These are phyloP conservation scores for Grammomys surdaster DNA, from an alignment of 2,113 vertebrate genomes.

Conservation along the genomic window DNA sequence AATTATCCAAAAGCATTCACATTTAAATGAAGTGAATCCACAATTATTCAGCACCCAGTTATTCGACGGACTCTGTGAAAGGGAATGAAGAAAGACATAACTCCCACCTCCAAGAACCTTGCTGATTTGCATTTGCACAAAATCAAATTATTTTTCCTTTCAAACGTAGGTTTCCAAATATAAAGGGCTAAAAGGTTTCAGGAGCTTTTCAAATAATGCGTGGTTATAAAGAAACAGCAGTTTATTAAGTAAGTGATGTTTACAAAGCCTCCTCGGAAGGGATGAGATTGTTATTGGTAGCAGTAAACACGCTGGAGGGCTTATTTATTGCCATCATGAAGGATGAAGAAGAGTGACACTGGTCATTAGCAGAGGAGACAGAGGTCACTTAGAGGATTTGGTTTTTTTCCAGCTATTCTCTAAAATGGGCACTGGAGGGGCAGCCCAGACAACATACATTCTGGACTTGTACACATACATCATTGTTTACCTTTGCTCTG, in stretches of 20 bases:
- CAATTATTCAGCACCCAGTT: constrained; percentile 50
- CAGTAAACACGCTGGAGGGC: not conserved
- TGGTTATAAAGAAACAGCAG: not conserved
- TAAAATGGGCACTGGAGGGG: accelerated
- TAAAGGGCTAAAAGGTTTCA: constrained; percentile 22
- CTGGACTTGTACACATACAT: not conserved
- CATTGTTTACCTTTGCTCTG: not conserved
- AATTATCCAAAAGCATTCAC: constrained; percentile 50
- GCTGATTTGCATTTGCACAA: constrained; percentile 52
- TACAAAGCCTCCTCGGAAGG: constrained; percentile 39
- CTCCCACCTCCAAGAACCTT: constrained; percentile 21
- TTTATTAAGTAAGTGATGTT: constrained; percentile 38
- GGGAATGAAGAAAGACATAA: constrained; percentile 42
- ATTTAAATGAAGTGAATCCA: constrained; percentile 59
- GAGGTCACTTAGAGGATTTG: not conserved
- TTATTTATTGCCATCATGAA: constrained; percentile 20
- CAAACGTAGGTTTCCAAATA: constrained; percentile 54
- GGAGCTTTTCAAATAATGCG: not conserved
- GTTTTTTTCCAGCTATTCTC: not conserved
- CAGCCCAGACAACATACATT: not conserved
- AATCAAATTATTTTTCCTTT: constrained; percentile 62
- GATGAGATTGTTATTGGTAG: not conserved
- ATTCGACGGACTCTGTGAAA: not conserved
- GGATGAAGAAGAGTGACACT: not conserved
- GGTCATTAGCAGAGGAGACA: not conserved